These are phyloP conservation scores for Staurois parvus DNA, from an alignment of 2,797 vertebrate genomes.

Conservation along the genomic window DNA sequence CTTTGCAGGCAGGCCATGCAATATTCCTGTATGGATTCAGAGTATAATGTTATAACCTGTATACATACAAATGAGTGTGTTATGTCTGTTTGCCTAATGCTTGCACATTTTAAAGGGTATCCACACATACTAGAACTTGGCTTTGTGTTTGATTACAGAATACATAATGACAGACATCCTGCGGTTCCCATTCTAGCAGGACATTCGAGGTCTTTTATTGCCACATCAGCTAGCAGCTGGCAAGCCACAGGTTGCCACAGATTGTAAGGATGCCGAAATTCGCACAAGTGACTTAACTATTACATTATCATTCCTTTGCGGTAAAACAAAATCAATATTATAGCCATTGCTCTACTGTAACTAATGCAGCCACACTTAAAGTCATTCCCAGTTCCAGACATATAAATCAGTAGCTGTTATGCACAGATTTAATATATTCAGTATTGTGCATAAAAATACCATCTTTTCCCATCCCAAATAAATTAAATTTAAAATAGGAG, in stretches of 20 bases:
- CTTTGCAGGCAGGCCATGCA: not conserved
- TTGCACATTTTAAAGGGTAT: not conserved
- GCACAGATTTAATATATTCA: not conserved
- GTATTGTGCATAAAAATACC: not conserved
- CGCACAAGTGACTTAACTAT: not conserved
- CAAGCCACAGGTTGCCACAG: not conserved
- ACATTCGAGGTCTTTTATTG: conserved; percentile 9
- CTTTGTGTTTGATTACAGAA: not conserved
- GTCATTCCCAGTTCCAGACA: not conserved
- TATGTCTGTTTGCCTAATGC: not conserved
- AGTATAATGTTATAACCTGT: not conserved
- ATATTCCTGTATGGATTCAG: not conserved
- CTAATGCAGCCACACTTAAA: not conserved
- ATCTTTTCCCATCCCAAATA: not conserved
- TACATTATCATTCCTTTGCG: not conserved
- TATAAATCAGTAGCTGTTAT: not conserved
- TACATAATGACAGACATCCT: not conserved
- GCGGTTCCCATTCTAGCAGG: not conserved
- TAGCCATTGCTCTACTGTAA: not conserved
- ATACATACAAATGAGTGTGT: not conserved
- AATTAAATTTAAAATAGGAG: not conserved
- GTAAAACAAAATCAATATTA: not conserved
- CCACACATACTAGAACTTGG: not conserved
- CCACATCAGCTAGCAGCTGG: not conserved
- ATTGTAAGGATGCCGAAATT: not conserved